Conservation (phyloP, 2,888 invertebrate species). For the Amiota communis region DNA sequence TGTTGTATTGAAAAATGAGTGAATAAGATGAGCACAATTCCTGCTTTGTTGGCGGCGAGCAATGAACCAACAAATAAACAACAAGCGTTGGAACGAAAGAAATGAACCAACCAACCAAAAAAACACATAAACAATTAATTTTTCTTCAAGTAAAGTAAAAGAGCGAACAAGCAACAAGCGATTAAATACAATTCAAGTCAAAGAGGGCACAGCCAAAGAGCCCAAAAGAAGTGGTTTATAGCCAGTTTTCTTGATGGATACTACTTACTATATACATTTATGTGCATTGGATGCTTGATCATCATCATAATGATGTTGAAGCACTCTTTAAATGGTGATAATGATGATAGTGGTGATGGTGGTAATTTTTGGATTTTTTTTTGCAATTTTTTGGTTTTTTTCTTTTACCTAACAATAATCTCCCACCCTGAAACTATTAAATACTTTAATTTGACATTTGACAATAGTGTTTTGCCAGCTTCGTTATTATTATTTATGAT, state of each 20-base stretch:
- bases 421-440: constrained; percentile 5
- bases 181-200: too few relatives aligned
- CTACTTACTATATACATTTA: too few relatives aligned
- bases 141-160: constrained; percentile 44
- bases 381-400: not conserved
- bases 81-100: constrained; percentile 46
- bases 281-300: too few relatives aligned
- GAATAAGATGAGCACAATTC: constrained; percentile 35
- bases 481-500: constrained; percentile 19
- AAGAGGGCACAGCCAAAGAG: too few relatives aligned
- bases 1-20: constrained; percentile 44
- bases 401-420: constrained; percentile 11
- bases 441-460: constrained; percentile 27
- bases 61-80: constrained; percentile 18
- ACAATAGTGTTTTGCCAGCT: constrained; percentile 17
- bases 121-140: constrained; percentile 65
- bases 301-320: too few relatives aligned
- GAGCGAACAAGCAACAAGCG: constrained; percentile 4
- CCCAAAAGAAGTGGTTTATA: not conserved
- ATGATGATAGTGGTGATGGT: too few relatives aligned
- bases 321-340: too few relatives aligned
- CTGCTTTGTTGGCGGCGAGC: constrained; percentile 13
- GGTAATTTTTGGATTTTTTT: constrained; percentile 5
- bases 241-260: not conserved
- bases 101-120: constrained; percentile 53